Base-by-base conservation (phyloP, 2,797 vertebrate genomes). In the Bradypodion pumilum region DNA sequence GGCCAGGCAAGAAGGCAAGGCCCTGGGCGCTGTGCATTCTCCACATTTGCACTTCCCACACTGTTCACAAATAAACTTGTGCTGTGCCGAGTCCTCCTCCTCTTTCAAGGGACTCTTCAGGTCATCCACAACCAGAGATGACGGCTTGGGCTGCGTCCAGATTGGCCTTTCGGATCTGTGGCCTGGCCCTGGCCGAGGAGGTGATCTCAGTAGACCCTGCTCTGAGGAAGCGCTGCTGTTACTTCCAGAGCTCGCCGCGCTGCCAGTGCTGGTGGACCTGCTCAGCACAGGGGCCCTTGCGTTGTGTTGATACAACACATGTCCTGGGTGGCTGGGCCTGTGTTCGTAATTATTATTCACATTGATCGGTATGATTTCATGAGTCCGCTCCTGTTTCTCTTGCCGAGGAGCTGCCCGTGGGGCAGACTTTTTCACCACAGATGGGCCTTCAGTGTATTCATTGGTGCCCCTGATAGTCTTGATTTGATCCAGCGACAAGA, bases 401-500 rank as follows among this genome's bases (percentile, higher is more conserved):
- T 96, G 97, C 85, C 97, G 94, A 2, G 96, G 97, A 1, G 94
- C 95, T 63, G 94, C 93, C 86, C 96, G 96, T 0, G 96, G 97
- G 10, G 91, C 96, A 0, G 96, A 92, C 75, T 96, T 97, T 29
- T 95, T 96, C 88, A 93, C 96, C 92, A 95, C 97, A 0, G 97
- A 97, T 3, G 98, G 98, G 72, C 98, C 98, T 93, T 99, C 98
- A 0, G 98, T 98, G 94, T 99, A 99, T 85, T 99, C 98, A 27
- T 99, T 99, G 95, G 95, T 97, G 94, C 97, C 97, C 95, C 98
- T 96, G 94, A 99, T 97, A 78, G 96, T 97, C 96, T 98, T 98
- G 96, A 99, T 99, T 95, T 99, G 98, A 95, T 99, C 98, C 94
- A 99, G 96, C 73, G 98, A 99, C 95, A 99, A 95, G 95, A 99